phyloP scores from a whole-genome alignment of 2,113 vertebrate genomes.

The Rhinoptilus africanus region DNA sequence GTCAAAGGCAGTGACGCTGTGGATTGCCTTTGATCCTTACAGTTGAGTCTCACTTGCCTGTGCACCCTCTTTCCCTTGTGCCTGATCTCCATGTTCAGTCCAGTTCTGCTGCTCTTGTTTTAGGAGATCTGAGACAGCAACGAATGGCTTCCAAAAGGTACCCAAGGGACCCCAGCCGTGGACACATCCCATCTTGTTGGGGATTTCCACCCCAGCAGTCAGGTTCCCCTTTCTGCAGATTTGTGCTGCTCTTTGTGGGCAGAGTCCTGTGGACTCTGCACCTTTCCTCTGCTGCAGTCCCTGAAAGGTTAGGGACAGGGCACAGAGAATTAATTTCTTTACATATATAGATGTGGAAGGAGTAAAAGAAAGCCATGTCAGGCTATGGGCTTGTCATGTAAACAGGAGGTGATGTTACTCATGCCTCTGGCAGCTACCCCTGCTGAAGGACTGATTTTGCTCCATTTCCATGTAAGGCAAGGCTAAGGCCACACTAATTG shows the following conservation, averaged over 20 bases:
- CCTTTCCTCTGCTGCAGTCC: not conserved
- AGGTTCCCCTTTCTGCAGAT: not conserved
- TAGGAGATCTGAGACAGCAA: not conserved
- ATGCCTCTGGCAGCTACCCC: not conserved
- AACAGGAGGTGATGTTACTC: not conserved
- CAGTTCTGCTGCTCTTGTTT: not conserved
- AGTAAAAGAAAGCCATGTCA: not conserved
- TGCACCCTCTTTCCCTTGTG: not conserved
- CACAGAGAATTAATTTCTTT: not conserved
- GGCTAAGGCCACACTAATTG: not conserved
- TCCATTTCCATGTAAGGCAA: not conserved
- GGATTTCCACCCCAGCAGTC: not conserved
- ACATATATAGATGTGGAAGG: not conserved
- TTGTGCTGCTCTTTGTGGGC: not conserved
- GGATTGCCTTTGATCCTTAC: not conserved
- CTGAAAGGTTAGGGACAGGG: not conserved
- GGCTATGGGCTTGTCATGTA: not conserved
- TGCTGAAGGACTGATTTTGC: not conserved
- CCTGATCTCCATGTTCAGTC: not conserved
- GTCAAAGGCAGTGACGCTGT: not conserved
- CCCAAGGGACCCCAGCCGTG: not conserved
- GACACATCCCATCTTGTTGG: not conserved
- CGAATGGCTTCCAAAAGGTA: not conserved
- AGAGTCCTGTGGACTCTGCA: not conserved
- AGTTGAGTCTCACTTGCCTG: rapidly evolving